These are phyloP conservation scores for Gorsachius magnificus DNA, from an alignment of 2,797 vertebrate species.

Conservation along the genomic window DNA sequence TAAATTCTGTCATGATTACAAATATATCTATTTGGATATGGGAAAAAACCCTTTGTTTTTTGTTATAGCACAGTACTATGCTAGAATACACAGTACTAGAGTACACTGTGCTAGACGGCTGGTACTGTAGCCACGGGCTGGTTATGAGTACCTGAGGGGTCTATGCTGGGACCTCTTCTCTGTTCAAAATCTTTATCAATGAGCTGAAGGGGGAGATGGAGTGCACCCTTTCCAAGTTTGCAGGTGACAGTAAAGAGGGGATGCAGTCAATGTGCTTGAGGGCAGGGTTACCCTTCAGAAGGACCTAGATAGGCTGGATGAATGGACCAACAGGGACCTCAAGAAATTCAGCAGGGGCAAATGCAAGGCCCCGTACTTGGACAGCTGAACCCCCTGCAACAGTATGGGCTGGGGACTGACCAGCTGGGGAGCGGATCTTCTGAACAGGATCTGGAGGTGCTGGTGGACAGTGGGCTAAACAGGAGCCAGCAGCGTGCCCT, in stretches of 20 bases:
- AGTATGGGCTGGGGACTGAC: fast-evolving
- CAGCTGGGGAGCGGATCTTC: neutral
- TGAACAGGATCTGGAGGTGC: neutral
- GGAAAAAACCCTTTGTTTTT: neutral
- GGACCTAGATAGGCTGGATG: neutral
- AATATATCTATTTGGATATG: neutral
- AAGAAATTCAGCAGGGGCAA: neutral
- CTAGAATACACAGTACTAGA: neutral
- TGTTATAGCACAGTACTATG: neutral
- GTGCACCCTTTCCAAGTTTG: neutral
- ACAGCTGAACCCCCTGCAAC: neutral
- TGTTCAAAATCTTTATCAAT: neutral
- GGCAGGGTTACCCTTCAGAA: neutral
- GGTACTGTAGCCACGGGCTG: neutral
- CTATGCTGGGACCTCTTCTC: neutral
- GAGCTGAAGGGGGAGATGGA: neutral
- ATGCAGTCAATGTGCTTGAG: neutral
- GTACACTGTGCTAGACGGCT: neutral
- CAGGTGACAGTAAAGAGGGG: neutral
- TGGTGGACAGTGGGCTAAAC: neutral
- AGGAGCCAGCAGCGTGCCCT: neutral
- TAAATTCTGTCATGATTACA: neutral
- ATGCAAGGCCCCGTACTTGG: neutral
- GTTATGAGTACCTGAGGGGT: neutral
- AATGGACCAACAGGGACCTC: neutral